Base-by-base conservation (phyloP, 2,113 vertebrate genomes). In the Dryoscopus gambensis region DNA sequence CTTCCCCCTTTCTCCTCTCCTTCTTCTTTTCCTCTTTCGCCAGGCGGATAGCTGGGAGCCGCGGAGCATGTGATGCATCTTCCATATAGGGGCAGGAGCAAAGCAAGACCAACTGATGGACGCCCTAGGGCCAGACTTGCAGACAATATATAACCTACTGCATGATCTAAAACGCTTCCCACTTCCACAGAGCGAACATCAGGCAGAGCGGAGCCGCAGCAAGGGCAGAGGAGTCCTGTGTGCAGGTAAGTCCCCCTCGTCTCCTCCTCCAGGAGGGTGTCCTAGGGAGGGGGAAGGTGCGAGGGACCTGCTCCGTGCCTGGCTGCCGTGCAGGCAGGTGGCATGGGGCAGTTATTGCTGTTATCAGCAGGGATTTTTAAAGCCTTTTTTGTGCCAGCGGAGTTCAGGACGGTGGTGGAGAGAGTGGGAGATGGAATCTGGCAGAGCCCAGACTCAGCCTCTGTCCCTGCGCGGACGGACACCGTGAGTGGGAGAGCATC, bases 121-220 rank as follows among this genome's bases (percentile, higher is more conserved):
- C 96, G 96, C 97, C 97, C 97, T 97, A 97, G 95, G 97, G 97
- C 97, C 97, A 98, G 89, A 97, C 97, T 97, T 94, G 97, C 96
- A 97, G 97, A 97, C 97, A 96, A 97, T 97, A 97, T 97, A 98
- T 97, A 98, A 97, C 97, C 96, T 97, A 94, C 68, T 73, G 93
- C 97, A 94, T 47, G 71, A 93, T 95, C 95, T 95, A 62, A 91
- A 90, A 80, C 79, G 94, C 97, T 98, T 96, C 96, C 96, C 97
- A 89, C 91, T 96, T 94, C 44, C 96, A 90, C 76, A 89, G 95
- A 91, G 93, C 25, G 87, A 96, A 94, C 94, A 90, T 82, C 96
- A 96, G 97, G 91, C 97, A 80, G 95, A 64, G 81, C 52, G 0
- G 86, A 95, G 95, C 90, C 0, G 86, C 65, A 5, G 87, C 17